Evolutionary conservation across 2,888 invertebrate species (phyloP).

Genomic region (Epsilonema sp.): DNA sequence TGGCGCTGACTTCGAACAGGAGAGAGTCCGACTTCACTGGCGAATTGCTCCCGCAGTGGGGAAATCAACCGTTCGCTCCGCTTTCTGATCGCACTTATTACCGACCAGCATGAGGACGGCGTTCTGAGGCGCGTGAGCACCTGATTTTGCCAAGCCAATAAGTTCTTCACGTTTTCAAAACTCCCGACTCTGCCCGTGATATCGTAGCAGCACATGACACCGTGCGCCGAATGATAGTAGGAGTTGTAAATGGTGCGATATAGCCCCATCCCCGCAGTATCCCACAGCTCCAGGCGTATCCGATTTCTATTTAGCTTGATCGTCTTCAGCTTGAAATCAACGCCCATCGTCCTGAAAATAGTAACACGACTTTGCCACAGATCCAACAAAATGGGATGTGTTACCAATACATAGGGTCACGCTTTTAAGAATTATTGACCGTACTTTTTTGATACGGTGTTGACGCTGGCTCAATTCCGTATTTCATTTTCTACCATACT

Average conservation of each 20-base stretch:
- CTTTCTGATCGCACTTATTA: slow-evolving; percentile 27
- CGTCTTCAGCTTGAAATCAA: slow-evolving; percentile 15
- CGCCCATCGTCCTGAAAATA: slow-evolving; percentile 8
- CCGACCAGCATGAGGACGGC: slow-evolving; percentile 29
- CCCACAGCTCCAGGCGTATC: slow-evolving; percentile 17
- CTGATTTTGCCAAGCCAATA: slow-evolving; percentile 27
- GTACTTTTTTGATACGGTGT: no score
- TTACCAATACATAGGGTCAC: no score
- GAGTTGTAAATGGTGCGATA: slow-evolving; percentile 27
- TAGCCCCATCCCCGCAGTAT: slow-evolving; percentile 9
- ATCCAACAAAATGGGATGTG: no score
- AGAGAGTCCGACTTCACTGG: slow-evolving; percentile 24
- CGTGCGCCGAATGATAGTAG: slow-evolving; percentile 29
- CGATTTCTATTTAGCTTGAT: slow-evolving; percentile 27
- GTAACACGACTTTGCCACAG: slow-evolving; percentile 15
- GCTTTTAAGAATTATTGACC: no score
- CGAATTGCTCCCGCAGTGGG: slow-evolving; percentile 13
- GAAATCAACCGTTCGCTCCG: slow-evolving; percentile 12
- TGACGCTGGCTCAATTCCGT: no score
- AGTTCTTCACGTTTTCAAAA: slow-evolving; percentile 25
- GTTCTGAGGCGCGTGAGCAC: slow-evolving; percentile 25
- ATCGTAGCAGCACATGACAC: slow-evolving; percentile 29
- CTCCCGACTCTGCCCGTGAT: slow-evolving; percentile 18
- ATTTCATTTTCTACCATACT: no score
- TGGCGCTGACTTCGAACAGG: slow-evolving; percentile 27